Percentiles rank a stretch among this genome's conserved stretches.
These are phyloP conservation scores for Percopsis transmontana DNA, from an alignment of 2,113 vertebrate genomes.

Conservation along the genomic window DNA sequence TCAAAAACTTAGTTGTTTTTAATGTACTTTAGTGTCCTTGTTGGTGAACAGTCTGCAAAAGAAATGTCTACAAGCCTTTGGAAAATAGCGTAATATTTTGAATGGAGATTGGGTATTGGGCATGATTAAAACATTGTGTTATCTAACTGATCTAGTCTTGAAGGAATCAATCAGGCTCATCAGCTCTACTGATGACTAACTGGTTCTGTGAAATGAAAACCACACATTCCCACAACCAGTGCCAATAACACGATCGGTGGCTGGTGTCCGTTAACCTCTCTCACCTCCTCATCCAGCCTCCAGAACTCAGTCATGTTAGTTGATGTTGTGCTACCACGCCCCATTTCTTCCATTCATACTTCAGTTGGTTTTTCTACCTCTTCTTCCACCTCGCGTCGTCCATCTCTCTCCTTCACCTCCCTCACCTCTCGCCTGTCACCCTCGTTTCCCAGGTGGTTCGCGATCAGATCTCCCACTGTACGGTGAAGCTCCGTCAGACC, in stretches of 20 bases:
- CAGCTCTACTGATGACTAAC: background rate
- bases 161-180: conserved; percentile 4
- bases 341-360: conserved; percentile 15
- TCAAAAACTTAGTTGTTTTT: background rate
- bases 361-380: conserved; percentile 9
- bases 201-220: conserved; percentile 37
- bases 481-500: conserved; percentile 96
- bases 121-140: too few relatives aligned
- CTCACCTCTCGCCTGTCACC: background rate
- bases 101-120: too few relatives aligned
- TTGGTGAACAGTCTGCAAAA: background rate
- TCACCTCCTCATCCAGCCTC: conserved; percentile 11
- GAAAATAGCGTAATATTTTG: too few relatives aligned
- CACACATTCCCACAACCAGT: conserved; percentile 27
- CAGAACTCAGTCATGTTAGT: background rate
- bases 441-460: conserved; percentile 86
- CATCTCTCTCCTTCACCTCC: background rate
- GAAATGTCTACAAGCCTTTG: too few relatives aligned
- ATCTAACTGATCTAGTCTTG: background rate
- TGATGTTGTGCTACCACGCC: too few relatives aligned
- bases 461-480: conserved; percentile 98
- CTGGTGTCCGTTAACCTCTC: conserved; percentile 18
- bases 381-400: background rate
- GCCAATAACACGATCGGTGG: conserved; percentile 26
- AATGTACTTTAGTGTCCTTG: background rate